Base-by-base conservation (phyloP, 2,888 invertebrate species). In the Dorcus hopei region DNA sequence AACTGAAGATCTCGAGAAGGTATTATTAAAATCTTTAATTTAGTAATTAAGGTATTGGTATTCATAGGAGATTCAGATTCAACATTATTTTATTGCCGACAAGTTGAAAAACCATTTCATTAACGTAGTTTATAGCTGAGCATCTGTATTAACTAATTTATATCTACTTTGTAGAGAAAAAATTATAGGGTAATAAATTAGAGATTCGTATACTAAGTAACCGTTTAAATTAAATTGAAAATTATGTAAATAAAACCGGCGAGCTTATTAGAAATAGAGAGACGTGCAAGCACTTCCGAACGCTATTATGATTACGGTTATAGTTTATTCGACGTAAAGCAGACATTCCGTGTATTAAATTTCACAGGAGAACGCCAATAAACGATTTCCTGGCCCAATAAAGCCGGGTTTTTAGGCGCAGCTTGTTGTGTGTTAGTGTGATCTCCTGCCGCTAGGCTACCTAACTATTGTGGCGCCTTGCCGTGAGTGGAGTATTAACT, bases 401-500 rank as follows among this genome's bases (percentile, higher is more conserved):
- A 63, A 62, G 62, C 62, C 56, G 54, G 51, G 54, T 55, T 68
- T 66, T 65, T 65, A 65, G 62, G 53, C 62, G 58, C 59, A 58
- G 59, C 61, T 56, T 62, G 58, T 61, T 54, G 67, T 65, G 66
- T 61, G 64, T 68, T 70, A 68, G 74, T 74, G 74, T 72, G 72
- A 75, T 71, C 65, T 71, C 73, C 74, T 64, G 71, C 70, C 59
- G 73, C 67, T 68, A 69, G 63, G 72, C 74, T 74, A 74, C 75
- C 74, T 73, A 72, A 74, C 72, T 73, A 70, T 71, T 68, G 69
- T 71, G 73, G 71, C 70, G 68, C 70, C 75, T 67, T 68, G 70
- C 66, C 59, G 74, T 63, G 74, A 65, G 59, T 58, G 51, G 65
- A 68, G 70, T 70, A 75, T 74, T 75, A 74, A 73, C 68, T 64